Evolutionary conservation across 2,113 vertebrate genomes (phyloP).

Genomic region (Urocitellus parryii): DNA sequence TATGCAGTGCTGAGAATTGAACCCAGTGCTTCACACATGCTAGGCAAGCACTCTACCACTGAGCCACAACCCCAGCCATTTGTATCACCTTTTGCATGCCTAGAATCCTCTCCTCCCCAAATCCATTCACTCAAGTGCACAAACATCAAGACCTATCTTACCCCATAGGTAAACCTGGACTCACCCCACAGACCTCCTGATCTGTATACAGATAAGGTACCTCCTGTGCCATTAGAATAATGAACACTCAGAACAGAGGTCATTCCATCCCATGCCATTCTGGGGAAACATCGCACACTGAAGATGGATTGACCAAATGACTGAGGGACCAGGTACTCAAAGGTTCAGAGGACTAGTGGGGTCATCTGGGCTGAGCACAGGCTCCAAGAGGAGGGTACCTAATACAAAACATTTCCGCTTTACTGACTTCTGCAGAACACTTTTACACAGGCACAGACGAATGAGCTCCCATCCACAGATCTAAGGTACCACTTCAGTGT

Average conservation of each 20-base stretch:
- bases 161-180: background rate
- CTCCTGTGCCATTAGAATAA: background rate
- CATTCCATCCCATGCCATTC: background rate
- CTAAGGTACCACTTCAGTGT: accelerated
- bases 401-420: background rate
- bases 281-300: background rate
- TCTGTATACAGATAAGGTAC: accelerated
- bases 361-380: background rate
- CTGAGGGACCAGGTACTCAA: background rate
- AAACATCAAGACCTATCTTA: background rate
- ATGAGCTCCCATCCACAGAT: background rate
- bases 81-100: background rate
- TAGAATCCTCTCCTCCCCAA: background rate
- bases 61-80: no score
- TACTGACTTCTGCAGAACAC: background rate
- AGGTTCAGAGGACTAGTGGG: background rate
- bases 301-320: background rate
- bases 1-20: no score
- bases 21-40: no score
- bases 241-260: background rate
- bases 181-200: background rate
- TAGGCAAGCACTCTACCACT: no score
- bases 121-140: background rate
- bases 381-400: background rate
- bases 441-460: background rate